Conservation (phyloP, 2,113 vertebrate species). For the Halichoerus grypus region DNA sequence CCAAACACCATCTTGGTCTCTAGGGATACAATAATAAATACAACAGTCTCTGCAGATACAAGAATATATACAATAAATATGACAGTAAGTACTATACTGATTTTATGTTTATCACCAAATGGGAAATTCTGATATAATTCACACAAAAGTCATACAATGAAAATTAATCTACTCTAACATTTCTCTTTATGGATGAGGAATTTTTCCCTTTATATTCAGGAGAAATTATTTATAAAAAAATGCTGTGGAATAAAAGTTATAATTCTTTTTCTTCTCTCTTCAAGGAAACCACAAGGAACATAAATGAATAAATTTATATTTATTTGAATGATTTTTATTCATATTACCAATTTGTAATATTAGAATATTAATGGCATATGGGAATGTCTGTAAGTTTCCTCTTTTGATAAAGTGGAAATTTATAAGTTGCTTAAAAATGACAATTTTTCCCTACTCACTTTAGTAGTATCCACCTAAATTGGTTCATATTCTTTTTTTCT, state of each 20-base stretch:
- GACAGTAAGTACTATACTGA: neutral
- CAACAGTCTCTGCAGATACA: neutral
- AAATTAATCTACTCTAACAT: neutral
- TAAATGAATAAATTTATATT: neutral
- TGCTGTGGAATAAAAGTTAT: neutral
- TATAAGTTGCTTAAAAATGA: neutral
- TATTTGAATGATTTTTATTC: neutral
- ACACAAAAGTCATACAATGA: neutral
- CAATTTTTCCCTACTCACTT: neutral
- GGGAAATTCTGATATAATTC: neutral
- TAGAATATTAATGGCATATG: neutral
- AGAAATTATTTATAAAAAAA: neutral
- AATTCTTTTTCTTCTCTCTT: constrained; percentile 47
- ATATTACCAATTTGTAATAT: neutral
- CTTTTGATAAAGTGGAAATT: neutral
- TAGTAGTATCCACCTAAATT: neutral
- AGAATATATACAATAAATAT: neutral
- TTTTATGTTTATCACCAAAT: neutral
- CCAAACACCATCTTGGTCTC: neutral
- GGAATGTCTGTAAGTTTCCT: neutral
- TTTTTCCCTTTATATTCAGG: neutral
- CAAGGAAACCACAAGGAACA: constrained; percentile 15
- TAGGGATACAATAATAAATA: neutral
- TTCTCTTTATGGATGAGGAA: neutral
- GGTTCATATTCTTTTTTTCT: neutral